These are phyloP conservation scores for Novumbra hubbsi DNA, from an alignment of 2,797 vertebrate species.

Conservation along the genomic window DNA sequence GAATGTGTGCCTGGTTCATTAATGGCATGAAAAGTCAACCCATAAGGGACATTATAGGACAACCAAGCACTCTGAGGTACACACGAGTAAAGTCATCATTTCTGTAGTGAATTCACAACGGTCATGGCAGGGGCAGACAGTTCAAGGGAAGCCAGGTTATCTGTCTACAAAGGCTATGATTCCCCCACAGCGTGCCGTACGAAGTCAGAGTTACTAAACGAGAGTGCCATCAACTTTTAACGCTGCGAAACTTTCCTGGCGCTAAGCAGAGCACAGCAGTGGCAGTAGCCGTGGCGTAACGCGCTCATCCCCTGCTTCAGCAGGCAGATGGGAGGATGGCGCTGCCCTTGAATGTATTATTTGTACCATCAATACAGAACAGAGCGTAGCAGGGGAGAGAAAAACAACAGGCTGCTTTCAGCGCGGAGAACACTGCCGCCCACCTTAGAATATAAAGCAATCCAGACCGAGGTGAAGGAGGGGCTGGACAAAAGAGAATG, in stretches of 20 bases:
- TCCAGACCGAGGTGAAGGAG: background rate
- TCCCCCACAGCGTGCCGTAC: background rate
- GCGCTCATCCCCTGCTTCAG: constrained; percentile 5
- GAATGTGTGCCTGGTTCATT: background rate
- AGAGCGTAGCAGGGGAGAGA: background rate
- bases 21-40: background rate
- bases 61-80: background rate
- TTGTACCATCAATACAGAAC: constrained; percentile 13
- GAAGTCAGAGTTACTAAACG: constrained; percentile 4
- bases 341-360: constrained; percentile 15
- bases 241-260: background rate
- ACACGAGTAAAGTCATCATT: background rate
- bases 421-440: background rate
- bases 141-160: background rate
- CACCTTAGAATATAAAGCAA: constrained; percentile 11
- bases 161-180: background rate
- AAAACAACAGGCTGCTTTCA: constrained; percentile 5
- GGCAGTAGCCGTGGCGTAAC: constrained; percentile 5
- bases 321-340: constrained; percentile 2
- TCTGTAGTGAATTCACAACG: background rate
- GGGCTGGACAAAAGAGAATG: constrained; percentile 1
- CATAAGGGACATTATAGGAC: constrained; percentile 1
- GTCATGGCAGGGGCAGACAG: background rate
- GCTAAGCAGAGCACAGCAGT: background rate
- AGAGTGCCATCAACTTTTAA: background rate